phyloP scores from a whole-genome alignment of 1,140 invertebrate species.

The Leptinotarsa texana region DNA sequence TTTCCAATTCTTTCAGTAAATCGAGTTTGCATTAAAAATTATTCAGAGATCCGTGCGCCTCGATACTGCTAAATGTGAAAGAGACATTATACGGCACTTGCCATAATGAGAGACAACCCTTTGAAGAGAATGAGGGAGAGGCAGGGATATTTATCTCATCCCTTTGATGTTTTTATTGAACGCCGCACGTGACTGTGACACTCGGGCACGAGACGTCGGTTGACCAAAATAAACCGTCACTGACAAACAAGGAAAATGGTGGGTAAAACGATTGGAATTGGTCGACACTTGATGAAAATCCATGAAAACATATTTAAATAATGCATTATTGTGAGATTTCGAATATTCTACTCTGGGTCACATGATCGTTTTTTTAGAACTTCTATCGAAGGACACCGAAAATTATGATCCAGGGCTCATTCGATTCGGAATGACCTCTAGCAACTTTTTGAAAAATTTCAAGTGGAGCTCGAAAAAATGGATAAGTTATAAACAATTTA shows the following conservation, averaged over 20 bases:
- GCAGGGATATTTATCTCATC: neutral
- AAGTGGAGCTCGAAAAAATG: no score
- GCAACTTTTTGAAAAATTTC: no score
- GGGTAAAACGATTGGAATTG: neutral
- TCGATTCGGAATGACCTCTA: no score
- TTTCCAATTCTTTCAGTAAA: neutral
- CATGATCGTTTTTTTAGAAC: no score
- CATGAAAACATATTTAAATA: no score
- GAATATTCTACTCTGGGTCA: no score
- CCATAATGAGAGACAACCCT: constrained; percentile 5
- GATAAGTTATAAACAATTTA: no score
- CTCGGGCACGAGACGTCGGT: neutral
- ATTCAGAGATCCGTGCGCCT: neutral
- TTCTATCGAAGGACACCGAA: no score
- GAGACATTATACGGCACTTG: constrained; percentile 10
- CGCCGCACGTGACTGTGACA: constrained; percentile 4
- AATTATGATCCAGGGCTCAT: no score
- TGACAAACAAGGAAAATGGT: neutral
- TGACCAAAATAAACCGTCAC: neutral
- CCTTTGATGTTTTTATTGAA: constrained; percentile 4
- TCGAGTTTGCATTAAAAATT: neutral
- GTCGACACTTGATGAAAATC: no score
- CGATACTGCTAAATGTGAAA: neutral
- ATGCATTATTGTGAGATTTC: no score
- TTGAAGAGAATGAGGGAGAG: neutral